These are phyloP conservation scores for Knipowitschia caucasica DNA, from an alignment of 2,797 vertebrate species.

Conservation along the genomic window DNA sequence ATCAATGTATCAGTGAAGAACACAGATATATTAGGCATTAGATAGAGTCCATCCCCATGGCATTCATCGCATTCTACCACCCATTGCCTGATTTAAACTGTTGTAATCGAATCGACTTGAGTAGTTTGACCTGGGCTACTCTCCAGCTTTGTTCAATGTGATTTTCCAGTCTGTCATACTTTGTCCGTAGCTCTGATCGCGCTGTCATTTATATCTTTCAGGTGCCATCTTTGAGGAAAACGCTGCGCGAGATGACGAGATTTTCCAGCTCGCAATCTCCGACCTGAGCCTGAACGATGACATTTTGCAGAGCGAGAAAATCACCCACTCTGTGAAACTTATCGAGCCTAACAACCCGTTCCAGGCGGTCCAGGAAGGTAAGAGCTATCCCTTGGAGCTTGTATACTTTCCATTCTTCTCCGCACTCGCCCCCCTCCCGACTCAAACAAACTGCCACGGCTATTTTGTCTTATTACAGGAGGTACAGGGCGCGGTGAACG, in stretches of 20 bases:
- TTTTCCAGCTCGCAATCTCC: conserved; percentile 96
- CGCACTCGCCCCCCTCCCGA: background rate
- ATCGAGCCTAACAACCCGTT: conserved; percentile 98
- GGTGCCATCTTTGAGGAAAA: conserved; percentile 99
- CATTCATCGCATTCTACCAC: too few species aligned
- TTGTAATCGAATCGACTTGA: background rate
- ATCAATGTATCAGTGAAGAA: too few species aligned
- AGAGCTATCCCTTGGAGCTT: conserved; percentile 38
- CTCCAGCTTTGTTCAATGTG: background rate
- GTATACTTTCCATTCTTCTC: conserved; percentile 2
- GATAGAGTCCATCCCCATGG: too few species aligned
- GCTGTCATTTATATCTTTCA: conserved; percentile 54
- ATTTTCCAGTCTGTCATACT: background rate
- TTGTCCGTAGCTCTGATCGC: background rate
- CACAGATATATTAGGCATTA: too few species aligned
- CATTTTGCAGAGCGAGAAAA: conserved; percentile 97
- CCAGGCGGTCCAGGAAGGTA: conserved; percentile 98
- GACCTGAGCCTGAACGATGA: conserved; percentile 98
- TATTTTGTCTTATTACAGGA: conserved; percentile 30
- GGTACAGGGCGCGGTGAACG: conserved; percentile 1
- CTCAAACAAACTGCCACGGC: conserved; percentile 14
- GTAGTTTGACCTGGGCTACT: background rate
- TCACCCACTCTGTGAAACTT: conserved; percentile 98
- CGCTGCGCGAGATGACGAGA: conserved; percentile 90
- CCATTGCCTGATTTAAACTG: background rate